Evolutionary conservation across 2,888 invertebrate genomes (phyloP).

Genomic region (Drosophila koepferae): DNA sequence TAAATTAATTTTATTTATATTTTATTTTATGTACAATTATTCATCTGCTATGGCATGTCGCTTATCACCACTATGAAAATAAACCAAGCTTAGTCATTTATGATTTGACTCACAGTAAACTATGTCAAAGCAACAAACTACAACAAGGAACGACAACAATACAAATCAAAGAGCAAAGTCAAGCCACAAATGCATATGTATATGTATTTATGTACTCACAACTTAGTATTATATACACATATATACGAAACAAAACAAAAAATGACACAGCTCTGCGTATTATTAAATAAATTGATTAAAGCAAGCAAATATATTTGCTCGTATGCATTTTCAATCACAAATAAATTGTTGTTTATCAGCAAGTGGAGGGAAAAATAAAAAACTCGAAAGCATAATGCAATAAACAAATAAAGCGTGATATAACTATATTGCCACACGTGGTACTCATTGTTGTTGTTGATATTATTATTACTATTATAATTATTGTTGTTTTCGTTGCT

Average conservation of each 20-base stretch:
- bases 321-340: constrained; percentile 28
- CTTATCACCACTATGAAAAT: constrained; percentile 13
- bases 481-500: background rate
- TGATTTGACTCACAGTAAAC: constrained; percentile 11
- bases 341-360: constrained; percentile 28
- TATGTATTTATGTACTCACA: background rate
- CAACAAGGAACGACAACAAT: background rate
- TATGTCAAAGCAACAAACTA: background rate
- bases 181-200: background rate
- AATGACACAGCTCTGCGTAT: constrained; percentile 6
- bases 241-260: background rate
- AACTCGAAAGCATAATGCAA: constrained; percentile 46
- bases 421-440: constrained; percentile 39
- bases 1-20: too few species aligned
- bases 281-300: constrained; percentile 3
- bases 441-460: constrained; percentile 16
- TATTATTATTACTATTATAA: background rate
- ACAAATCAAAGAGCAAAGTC: constrained; percentile 11
- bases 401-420: constrained; percentile 45
- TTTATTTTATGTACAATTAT: background rate
- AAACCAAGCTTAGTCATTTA: constrained; percentile 30
- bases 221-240: background rate
- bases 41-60: background rate
- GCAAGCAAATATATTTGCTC: background rate
- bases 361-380: background rate